These are phyloP conservation scores for Pteromalus puparum DNA, from an alignment of 1,140 invertebrate genomes.

Conservation along the genomic window DNA sequence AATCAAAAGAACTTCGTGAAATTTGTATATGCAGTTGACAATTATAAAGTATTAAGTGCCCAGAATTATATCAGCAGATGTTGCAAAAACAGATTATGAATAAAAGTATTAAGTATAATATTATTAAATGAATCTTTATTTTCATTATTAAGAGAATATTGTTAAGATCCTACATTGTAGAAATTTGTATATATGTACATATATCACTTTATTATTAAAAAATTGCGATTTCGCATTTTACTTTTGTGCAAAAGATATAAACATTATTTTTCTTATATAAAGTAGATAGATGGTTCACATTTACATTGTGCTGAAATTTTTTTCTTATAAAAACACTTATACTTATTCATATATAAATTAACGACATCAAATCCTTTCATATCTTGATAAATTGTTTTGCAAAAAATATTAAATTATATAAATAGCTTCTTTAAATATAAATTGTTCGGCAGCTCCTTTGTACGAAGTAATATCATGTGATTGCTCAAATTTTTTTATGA, in stretches of 20 bases:
- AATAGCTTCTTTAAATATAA: constrained; percentile 23
- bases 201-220: constrained; percentile 19
- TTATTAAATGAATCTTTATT: constrained; percentile 33
- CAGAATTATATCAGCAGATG: constrained; percentile 40
- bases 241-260: constrained; percentile 42
- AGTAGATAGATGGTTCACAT: constrained; percentile 25
- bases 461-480: background rate
- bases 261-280: constrained; percentile 24
- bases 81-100: constrained; percentile 28
- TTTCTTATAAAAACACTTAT: constrained; percentile 33
- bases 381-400: constrained; percentile 16
- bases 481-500: constrained; percentile 71
- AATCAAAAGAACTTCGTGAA: background rate
- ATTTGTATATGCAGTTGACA: constrained; percentile 24
- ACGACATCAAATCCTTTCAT: background rate
- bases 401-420: constrained; percentile 34
- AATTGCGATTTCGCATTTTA: constrained; percentile 5
- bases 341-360: constrained; percentile 24
- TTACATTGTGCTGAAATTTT: constrained; percentile 19
- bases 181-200: constrained; percentile 42
- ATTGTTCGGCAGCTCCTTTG: constrained; percentile 2
- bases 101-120: constrained; percentile 49
- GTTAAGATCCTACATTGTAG: constrained; percentile 23
- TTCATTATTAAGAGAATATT: constrained; percentile 38
- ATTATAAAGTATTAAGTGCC: constrained; percentile 47